These are phyloP conservation scores for Argyresthia albistria DNA, from an alignment of 2,888 invertebrate species.

Conservation along the genomic window DNA sequence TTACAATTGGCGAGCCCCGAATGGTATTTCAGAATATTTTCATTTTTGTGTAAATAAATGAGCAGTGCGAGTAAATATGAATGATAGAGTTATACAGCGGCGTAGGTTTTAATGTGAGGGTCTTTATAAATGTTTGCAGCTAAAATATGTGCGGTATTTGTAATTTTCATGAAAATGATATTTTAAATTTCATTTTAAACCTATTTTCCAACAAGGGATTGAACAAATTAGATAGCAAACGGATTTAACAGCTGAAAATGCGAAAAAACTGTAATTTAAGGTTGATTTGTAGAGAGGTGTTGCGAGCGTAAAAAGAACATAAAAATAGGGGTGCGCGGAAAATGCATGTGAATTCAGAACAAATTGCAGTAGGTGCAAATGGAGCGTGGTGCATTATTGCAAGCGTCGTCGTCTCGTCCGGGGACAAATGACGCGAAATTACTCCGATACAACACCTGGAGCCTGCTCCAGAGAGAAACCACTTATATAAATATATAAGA, in stretches of 20 bases:
- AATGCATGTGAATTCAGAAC: constrained; percentile 42
- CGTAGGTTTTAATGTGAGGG: too few relatives aligned
- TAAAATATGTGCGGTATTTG: too few relatives aligned
- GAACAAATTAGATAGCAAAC: too few relatives aligned
- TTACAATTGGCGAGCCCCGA: constrained; percentile 25
- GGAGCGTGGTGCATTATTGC: constrained; percentile 25
- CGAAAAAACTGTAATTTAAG: too few relatives aligned
- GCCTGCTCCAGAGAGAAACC: too few relatives aligned
- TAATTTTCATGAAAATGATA: background rate
- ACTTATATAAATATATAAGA: too few relatives aligned
- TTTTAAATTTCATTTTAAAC: constrained; percentile 13
- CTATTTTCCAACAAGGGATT: constrained; percentile 21
- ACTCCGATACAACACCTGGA: constrained; percentile 25
- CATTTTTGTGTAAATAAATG: background rate
- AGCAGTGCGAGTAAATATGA: background rate
- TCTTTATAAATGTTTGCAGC: too few relatives aligned
- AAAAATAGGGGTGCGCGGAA: constrained; percentile 26
- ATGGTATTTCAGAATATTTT: background rate
- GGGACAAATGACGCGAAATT: constrained; percentile 34
- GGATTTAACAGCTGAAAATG: too few relatives aligned
- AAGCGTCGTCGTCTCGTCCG: constrained; percentile 4
- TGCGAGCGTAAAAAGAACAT: background rate
- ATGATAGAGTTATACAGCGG: too few relatives aligned
- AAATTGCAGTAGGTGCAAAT: constrained; percentile 35
- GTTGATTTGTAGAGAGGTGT: background rate